Base-by-base conservation (phyloP, 2,888 invertebrate species). In the Epicampocera succincta region DNA sequence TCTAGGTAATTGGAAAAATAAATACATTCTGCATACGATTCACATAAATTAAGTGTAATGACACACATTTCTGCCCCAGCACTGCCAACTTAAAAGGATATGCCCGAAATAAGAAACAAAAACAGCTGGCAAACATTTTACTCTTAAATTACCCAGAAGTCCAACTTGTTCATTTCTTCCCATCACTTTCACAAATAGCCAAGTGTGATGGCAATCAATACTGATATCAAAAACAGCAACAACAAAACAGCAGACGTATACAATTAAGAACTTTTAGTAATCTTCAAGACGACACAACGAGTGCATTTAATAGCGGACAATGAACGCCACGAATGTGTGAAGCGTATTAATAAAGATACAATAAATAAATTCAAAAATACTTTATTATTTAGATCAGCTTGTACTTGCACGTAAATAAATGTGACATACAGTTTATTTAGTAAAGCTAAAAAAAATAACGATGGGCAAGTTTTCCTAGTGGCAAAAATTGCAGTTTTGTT, bases 241-340 rank as follows among this genome's bases (percentile, higher is more conserved):
- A 19, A 38, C 11, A 82, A 77, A 77, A 42, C 33, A 78, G 69
- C 74, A 78, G 65, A 71, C 68, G 69, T 65, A 58, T 52, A 54
- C 74, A 78, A 52, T 75, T 60, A 50, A 78, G 78, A 78, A 78
- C 48, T 71, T 33, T 33, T 48, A 82, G 82, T 82, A 42, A 54
- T 71, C 60, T 71, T 71, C 21, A 66, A 78, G 65, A 66, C 82
- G 78, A 78, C 82, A 56, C 11, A 42, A n/a, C 13, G 65, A 61
- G 54, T 78, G 56, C 71, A 76, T 68, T 72, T 68, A 56, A 13
- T 38, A 52, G 46, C 72, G 72, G 66, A 58, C 65, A 50, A 29
- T 33, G 13, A 48, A 61, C 12, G 44, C 15, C 25, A 61, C 12
- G 40, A 46, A 19, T 21, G 12, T 40, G 3, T n/a, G 44, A 29